Evolutionary conservation across 2,888 invertebrate genomes (phyloP).

Genomic region (Ariolimax columbianus): DNA sequence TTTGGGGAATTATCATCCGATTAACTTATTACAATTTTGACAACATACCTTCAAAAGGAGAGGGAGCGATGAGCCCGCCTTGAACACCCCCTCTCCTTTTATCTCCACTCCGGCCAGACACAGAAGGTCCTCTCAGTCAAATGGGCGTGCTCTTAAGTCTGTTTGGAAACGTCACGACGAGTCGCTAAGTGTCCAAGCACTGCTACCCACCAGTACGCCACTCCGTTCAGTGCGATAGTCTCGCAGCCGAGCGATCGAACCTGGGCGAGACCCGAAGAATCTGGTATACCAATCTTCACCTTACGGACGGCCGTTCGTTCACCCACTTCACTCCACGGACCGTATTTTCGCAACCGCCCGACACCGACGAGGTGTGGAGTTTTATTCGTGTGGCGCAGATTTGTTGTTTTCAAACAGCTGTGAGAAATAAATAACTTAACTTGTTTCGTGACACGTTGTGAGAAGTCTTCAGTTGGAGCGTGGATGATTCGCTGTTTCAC

Average conservation of each 20-base stretch:
- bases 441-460: not conserved
- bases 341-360: not conserved
- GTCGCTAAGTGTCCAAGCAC: conserved; percentile 2
- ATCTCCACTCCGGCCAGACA: not conserved
- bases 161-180: not conserved
- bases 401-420: conserved; percentile 8
- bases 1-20: too few species aligned
- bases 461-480: not conserved
- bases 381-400: not conserved
- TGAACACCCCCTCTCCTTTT: too few species aligned
- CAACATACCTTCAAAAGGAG: too few species aligned
- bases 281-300: conserved; percentile 3
- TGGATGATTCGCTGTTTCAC: not conserved
- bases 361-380: not conserved
- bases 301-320: not conserved
- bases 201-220: not conserved
- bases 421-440: not conserved
- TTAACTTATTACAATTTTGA: too few species aligned
- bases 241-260: not conserved
- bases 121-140: conserved; percentile 7
- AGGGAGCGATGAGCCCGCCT: too few species aligned
- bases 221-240: too few species aligned
- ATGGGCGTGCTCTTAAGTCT: conserved; percentile 5
- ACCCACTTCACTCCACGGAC: not conserved
- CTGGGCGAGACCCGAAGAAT: not conserved